A percentile compares a stretch with the other conserved stretches of the same genome.
phyloP scores from a whole-genome alignment of 2,797 vertebrate genomes.

The Lateolabrax maculatus region DNA sequence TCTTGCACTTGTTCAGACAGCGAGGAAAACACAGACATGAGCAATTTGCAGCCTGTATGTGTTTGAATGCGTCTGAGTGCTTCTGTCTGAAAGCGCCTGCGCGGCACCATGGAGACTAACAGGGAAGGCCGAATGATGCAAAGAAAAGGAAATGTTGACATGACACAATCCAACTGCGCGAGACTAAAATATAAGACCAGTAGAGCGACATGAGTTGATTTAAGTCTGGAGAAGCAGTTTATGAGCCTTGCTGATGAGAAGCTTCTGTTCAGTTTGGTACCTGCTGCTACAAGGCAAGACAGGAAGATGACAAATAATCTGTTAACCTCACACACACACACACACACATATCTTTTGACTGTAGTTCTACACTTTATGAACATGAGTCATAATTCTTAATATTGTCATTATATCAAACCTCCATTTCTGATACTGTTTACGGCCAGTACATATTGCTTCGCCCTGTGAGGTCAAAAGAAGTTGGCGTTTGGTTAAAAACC shows the following conservation, averaged over 20 bases:
- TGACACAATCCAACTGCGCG: neutral
- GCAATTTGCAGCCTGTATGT: conserved; percentile 4
- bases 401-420: no score
- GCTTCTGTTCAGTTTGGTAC: neutral
- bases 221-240: neutral
- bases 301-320: neutral
- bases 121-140: neutral
- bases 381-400: no score
- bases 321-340: neutral
- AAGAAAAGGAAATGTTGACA: neutral
- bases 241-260: neutral
- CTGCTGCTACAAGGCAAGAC: neutral
- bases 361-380: neutral
- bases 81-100: neutral
- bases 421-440: no score
- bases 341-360: neutral
- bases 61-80: neutral
- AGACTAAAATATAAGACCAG: neutral
- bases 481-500: neutral
- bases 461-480: neutral
- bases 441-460: no score
- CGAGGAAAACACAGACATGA: neutral
- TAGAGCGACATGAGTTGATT: neutral
- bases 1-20: neutral
- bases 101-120: neutral